Base-by-base conservation (phyloP, 2,797 vertebrate genomes). In the Bovichtus variegatus region DNA sequence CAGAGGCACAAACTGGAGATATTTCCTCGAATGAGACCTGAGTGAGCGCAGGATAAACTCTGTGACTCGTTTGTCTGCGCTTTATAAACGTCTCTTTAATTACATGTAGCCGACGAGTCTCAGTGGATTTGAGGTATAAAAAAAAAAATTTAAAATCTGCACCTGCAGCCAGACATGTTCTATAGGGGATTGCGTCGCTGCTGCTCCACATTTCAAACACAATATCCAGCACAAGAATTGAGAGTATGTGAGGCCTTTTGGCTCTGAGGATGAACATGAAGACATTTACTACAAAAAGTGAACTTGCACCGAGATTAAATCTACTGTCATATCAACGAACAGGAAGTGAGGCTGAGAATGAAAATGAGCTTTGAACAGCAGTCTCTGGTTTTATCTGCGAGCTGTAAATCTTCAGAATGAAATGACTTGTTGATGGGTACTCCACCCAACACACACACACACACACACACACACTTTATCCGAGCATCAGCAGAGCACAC, bases 401-500 rank as follows among this genome's bases (percentile, higher is more conserved):
- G 76, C 77, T 60, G 55, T 41, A 40, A 71, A 70, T 68, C 77
- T 57, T 84, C 64, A 25, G 38, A 85, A 78, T 86, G 41, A 91
- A 85, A 84, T 70, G 85, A 81, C 91, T 84, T 82, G 88, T 83
- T 92, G 89, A 90, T 65, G 55, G 82, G n/a, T 78, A 34, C 88
- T 77, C 83, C 71, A 11, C 87, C 86, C 71, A 50, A 60, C 80
- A 51, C 58, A 78, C 66, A 55, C 76, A 72, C 73, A 75, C 71
- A 80, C 50, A 53, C 49, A 25, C 47, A 25, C 21, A 50, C 49
- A 71, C 84, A 57, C 51, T 65, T 63, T 84, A 90, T 92, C 89
- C 74, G 83, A 89, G 82, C 65, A 89, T 90, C 86, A 87, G 82
- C 93, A 94, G 92, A 84, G 11, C 87, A 50, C 79, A 54, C 69